Evolutionary conservation across 2,113 vertebrate genomes (phyloP), one percentile per base, ranked within the genome.

Genomic region (Gallinago jamesoni): DNA sequence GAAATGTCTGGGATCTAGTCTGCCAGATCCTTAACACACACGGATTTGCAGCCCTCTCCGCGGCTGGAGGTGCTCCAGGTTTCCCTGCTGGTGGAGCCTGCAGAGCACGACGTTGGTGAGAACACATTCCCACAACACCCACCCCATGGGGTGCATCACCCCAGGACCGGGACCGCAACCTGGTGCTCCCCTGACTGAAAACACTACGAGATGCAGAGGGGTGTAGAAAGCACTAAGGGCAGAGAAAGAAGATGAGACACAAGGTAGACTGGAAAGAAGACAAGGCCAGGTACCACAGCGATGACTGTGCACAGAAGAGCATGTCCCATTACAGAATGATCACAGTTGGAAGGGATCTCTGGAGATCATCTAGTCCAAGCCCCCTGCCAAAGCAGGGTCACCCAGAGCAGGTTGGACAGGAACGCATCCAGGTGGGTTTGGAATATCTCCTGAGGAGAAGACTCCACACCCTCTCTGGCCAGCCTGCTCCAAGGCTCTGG

Each of bases 171-270:
- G 47, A 39, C 33, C 17, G 1, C 72, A 48, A 52, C 14, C 56
- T 43, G 33, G 10, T 28, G 24, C 37, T 85, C 31, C 53, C 55
- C 48, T 62, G 52, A 16, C 53, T 16, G 3, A 70, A 47, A 68
- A 6, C 0, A 1, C 14, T 3, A 0, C 1, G 19, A 45, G 50
- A 6, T 5, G 7, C 33, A 47, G 45, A 78, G 16, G 9, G 6
- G 18, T 6, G 4, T 12, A 20, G 39, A 63, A 73, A 60, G 18
- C 19, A 35, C 12, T 9, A 73, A 39, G 1, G 6, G 31, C 3
- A 21, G 53, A 68, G 53, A n/a, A 50, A 17, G 53, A 76, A n/a
- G 30, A 35, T 4, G 27, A 86, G 72, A 16, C 4, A 10, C 18
- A 70, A 55, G 22, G 7, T 15, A 25, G 37, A 24, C 13, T n/a